Evolutionary conservation across 2,113 vertebrate species (phyloP).

Genomic region (Oxygymnocypris stewartii): DNA sequence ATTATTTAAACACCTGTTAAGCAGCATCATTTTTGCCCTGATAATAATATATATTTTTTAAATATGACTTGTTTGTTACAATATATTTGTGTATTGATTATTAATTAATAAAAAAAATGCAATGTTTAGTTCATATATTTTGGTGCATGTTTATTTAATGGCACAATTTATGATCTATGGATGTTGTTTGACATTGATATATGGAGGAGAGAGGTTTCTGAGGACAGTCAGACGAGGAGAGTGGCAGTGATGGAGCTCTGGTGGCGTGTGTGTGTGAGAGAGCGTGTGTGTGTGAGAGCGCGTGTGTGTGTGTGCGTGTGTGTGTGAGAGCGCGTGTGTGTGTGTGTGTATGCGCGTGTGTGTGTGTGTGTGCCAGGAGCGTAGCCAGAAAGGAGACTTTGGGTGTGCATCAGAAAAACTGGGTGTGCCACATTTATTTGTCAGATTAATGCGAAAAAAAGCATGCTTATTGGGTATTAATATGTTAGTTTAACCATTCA

Average conservation of each 20-base stretch:
- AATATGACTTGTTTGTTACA: too few relatives aligned
- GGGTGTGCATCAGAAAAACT: too few relatives aligned
- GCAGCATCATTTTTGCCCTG: neutral
- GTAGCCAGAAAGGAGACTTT: too few relatives aligned
- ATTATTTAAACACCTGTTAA: neutral
- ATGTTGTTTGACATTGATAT: neutral
- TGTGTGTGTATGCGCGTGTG: too few relatives aligned
- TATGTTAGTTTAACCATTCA: too few relatives aligned
- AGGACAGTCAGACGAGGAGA: neutral
- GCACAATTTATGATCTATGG: neutral
- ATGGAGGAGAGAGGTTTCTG: neutral
- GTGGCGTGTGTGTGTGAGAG: too few relatives aligned
- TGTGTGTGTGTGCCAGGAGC: too few relatives aligned
- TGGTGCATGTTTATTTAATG: neutral
- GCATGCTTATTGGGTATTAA: too few relatives aligned
- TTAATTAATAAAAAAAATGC: neutral
- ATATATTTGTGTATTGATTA: neutral
- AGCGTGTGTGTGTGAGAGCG: too few relatives aligned
- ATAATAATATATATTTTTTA: neutral
- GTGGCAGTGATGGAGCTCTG: neutral
- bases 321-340: conserved; percentile 20
- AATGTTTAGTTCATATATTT: neutral
- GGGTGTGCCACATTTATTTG: too few relatives aligned
- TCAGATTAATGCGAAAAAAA: too few relatives aligned
- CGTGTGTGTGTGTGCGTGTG: conserved; percentile 20